Conservation (phyloP, 2,113 vertebrate species). For the Parus major region DNA sequence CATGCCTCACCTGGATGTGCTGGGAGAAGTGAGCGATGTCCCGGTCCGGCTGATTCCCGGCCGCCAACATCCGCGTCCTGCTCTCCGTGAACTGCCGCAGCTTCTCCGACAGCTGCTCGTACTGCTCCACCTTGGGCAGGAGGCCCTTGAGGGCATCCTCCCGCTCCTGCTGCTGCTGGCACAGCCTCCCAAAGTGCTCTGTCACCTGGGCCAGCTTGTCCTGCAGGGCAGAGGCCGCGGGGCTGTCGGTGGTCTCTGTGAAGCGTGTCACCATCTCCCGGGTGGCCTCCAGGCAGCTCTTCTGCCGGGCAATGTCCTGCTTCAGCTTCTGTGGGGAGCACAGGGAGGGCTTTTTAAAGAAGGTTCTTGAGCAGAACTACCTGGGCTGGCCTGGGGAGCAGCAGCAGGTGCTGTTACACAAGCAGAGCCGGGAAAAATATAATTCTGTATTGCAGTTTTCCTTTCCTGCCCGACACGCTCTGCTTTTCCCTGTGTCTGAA, state of each 20-base stretch:
- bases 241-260: slow-evolving; percentile 81
- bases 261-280: slow-evolving; percentile 87
- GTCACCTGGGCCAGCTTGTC: slow-evolving; percentile 79
- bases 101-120: slow-evolving; percentile 83
- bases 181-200: slow-evolving; percentile 78
- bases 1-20: slow-evolving; percentile 84
- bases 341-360: not conserved
- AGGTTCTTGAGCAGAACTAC: not conserved
- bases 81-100: slow-evolving; percentile 85
- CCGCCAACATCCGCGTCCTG: slow-evolving; percentile 78
- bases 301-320: slow-evolving; percentile 90
- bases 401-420: not conserved
- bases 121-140: slow-evolving; percentile 87
- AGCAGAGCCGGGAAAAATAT: not conserved
- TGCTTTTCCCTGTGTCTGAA: not conserved
- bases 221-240: slow-evolving; percentile 82
- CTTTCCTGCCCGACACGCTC: not conserved
- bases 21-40: slow-evolving; percentile 88
- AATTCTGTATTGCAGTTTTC: not conserved
- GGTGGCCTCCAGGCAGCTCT: slow-evolving; percentile 90
- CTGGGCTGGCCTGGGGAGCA: not conserved
- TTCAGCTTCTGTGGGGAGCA: slow-evolving; percentile 84
- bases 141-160: slow-evolving; percentile 83
- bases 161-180: slow-evolving; percentile 79
- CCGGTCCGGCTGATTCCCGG: slow-evolving; percentile 85